A percentile compares a stretch with the other conserved stretches of the same genome.
phyloP scores from a whole-genome alignment of 1,140 invertebrate species.

The Hylaeus volcanicus region DNA sequence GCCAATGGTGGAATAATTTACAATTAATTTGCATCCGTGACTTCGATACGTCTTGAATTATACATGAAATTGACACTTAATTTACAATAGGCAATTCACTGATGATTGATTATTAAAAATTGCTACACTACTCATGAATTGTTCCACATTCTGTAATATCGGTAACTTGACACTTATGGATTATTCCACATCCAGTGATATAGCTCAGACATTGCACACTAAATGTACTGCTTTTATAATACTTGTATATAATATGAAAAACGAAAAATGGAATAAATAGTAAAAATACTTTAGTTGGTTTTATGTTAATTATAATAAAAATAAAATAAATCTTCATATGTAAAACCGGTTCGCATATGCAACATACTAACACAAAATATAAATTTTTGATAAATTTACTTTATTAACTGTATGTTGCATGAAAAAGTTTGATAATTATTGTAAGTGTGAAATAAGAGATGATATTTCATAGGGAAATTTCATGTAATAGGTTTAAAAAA shows the following conservation, averaged over 20 bases:
- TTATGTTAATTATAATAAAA: constrained; percentile 4
- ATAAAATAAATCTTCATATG: background rate
- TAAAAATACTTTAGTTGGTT: background rate
- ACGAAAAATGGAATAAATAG: constrained; percentile 4
- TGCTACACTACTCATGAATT: too few species aligned
- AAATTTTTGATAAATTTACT: background rate
- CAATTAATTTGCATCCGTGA: too few species aligned
- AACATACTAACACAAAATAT: background rate
- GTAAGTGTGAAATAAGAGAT: background rate
- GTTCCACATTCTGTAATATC: too few species aligned
- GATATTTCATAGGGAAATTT: background rate
- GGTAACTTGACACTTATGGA: too few species aligned
- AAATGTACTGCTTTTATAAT: background rate
- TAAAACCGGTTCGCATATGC: background rate
- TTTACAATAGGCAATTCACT: too few species aligned
- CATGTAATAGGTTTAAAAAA: background rate
- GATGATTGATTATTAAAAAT: too few species aligned
- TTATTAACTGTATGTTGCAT: background rate
- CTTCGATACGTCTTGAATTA: too few species aligned
- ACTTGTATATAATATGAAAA: too few species aligned
- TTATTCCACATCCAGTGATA: too few species aligned
- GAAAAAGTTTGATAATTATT: background rate
- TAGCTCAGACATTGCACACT: too few species aligned
- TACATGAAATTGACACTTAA: too few species aligned
- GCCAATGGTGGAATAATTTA: too few species aligned